phyloP scores from a whole-genome alignment of 2,888 invertebrate species.

The Masnerella sp. region DNA sequence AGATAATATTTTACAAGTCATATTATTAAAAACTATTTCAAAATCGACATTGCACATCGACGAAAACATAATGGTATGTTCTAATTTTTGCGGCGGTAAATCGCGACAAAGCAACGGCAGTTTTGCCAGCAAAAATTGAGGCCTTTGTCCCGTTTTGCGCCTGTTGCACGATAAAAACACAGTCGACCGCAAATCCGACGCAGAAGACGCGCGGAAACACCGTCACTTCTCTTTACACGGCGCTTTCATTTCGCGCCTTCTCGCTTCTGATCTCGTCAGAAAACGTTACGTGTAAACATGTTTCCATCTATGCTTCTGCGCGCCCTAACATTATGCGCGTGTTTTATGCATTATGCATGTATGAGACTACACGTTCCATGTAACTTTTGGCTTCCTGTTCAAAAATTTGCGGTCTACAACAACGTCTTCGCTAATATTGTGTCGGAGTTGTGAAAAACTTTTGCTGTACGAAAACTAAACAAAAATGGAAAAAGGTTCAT shows the following conservation, averaged over 20 bases:
- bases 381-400: too few species aligned
- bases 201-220: conserved; percentile 14
- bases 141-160: conserved; percentile 17
- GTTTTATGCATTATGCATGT: conserved; percentile 7
- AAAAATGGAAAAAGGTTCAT: too few species aligned
- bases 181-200: conserved; percentile 9
- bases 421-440: neutral
- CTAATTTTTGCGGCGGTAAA: too few species aligned
- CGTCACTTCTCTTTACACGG: conserved; percentile 29
- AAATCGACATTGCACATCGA: too few species aligned
- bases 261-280: conserved; percentile 19
- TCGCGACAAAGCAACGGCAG: neutral
- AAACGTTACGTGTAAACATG: conserved; percentile 14
- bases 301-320: too few species aligned
- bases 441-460: neutral
- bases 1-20: too few species aligned
- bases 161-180: conserved; percentile 33
- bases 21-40: too few species aligned
- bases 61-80: too few species aligned
- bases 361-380: neutral
- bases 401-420: too few species aligned
- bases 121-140: neutral
- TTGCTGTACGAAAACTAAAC: neutral
- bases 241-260: conserved; percentile 22
- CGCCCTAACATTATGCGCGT: conserved; percentile 1